Evolutionary conservation across 2,113 vertebrate species (phyloP), one percentile per base, ranked within the genome.

Genomic region (Irena cyanogastra): DNA sequence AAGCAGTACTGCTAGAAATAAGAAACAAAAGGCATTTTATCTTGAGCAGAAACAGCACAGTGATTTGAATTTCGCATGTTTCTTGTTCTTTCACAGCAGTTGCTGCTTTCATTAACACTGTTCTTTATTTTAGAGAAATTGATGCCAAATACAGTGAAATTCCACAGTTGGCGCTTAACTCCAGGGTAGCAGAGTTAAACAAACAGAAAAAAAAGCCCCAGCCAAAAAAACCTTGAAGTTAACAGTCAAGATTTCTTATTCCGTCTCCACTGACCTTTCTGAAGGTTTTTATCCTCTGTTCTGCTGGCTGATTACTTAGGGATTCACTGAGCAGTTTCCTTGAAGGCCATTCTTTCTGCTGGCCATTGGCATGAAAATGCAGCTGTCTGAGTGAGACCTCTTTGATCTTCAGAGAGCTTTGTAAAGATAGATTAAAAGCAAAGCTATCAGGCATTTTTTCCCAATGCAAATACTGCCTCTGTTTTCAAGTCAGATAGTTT

Each of bases 361-460:
- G 87, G 89, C 93, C 94, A 95, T 74, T 97, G 96, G 93, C 93
- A 96, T 96, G 95, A 96, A 97, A 98, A 97, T 93, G 80, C 93
- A 86, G 92, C 95, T 96, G 88, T 88, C 87, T 91, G 78, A 94
- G 76, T 8, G 70, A 97, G 96, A 87, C 93, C 86, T 94, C 92
- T 98, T 97, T 97, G 96, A 97, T 98, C 96, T 97, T 96, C 89
- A 78, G 95, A 97, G 95, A 90, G 96, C 88, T 97, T 95, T 95
- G 94, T 97, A 92, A 95, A 95, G 91, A 94, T 37, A 96, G 90
- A 96, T 96, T 97, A 96, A 92, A 97, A 96, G 93, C 89, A 94
- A 95, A 94, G 70, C 95, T 96, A 87, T 95, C 68, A 75, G 95
- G 87, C 85, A 56, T 82, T 95, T 97, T 94, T 95, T 61, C 60